Percentiles rank a stretch among this genome's conserved stretches.
phyloP scores from a whole-genome alignment of 2,113 vertebrate species.

The Mormoops blainvillei region DNA sequence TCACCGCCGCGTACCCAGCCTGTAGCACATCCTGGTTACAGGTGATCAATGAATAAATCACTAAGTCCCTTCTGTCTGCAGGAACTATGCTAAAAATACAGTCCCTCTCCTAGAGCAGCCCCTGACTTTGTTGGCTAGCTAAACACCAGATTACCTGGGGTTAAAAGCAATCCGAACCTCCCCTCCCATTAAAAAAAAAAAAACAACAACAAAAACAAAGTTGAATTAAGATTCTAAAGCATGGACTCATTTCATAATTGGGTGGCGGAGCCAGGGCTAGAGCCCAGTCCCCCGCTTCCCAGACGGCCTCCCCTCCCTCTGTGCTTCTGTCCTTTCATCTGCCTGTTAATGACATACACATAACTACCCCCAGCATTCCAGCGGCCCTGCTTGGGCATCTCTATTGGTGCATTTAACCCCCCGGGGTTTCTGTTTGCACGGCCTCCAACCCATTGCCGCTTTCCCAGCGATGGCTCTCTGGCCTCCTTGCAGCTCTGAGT shows the following conservation, averaged over 20 bases:
- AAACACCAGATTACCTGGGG: background rate
- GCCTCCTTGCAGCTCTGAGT: slow-evolving; percentile 43
- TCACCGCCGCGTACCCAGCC: background rate
- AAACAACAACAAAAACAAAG: background rate
- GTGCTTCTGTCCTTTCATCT: background rate
- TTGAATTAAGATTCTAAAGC: background rate
- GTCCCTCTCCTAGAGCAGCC: background rate
- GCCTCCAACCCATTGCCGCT: background rate
- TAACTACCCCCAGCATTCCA: slow-evolving; percentile 36
- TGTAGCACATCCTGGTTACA: background rate
- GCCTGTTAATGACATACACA: background rate
- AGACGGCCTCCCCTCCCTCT: background rate
- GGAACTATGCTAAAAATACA: background rate
- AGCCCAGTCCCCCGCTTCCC: background rate
- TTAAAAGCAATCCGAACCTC: background rate
- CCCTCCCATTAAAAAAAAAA: background rate
- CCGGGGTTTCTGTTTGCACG: slow-evolving; percentile 19
- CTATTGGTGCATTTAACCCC: slow-evolving; percentile 55
- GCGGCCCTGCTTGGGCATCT: background rate
- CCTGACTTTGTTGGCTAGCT: background rate
- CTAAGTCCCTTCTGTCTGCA: background rate
- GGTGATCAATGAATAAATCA: background rate
- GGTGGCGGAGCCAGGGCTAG: background rate
- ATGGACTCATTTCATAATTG: background rate
- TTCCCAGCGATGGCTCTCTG: slow-evolving; percentile 22